Evolutionary conservation across 2,888 invertebrate species (phyloP).

Genomic region (Atherix ibis): DNA sequence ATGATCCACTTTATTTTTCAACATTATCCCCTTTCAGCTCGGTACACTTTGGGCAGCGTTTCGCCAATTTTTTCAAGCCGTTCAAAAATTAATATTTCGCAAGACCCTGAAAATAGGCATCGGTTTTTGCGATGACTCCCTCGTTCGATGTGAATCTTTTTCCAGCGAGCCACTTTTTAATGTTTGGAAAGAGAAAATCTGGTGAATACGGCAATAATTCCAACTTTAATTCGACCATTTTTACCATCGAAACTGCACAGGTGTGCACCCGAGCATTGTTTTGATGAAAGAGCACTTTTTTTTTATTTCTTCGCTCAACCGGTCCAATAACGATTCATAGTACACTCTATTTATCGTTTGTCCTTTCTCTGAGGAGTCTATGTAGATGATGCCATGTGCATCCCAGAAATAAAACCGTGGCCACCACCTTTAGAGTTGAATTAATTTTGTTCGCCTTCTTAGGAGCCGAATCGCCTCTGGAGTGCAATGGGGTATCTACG

Average conservation of each 20-base stretch:
- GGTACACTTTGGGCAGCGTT: not conserved
- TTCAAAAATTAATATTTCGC: no score
- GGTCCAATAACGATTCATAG: no score
- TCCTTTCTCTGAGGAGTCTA: no score
- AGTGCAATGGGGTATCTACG: no score
- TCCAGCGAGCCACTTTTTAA: conserved; percentile 4
- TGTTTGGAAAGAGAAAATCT: conserved; percentile 6
- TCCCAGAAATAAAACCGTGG: no score
- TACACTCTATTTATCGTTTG: no score
- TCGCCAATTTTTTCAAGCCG: conserved; percentile 1
- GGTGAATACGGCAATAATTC: conserved; percentile 9
- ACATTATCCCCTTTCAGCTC: no score
- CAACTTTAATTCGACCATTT: conserved; percentile 5
- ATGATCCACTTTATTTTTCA: no score
- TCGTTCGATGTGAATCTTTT: conserved; percentile 1
- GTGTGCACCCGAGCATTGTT: conserved; percentile 5
- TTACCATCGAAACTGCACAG: conserved; percentile 1
- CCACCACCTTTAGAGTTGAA: no score
- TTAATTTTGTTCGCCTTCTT: no score
- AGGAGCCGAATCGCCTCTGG: no score
- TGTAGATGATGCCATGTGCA: no score
- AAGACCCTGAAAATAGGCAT: conserved; percentile 1
- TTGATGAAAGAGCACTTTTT: conserved; percentile 8
- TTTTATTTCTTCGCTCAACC: conserved; percentile 10
- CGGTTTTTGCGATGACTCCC: not conserved